phyloP scores from a whole-genome alignment of 2,888 invertebrate species.

The Galerucella calmariensis region DNA sequence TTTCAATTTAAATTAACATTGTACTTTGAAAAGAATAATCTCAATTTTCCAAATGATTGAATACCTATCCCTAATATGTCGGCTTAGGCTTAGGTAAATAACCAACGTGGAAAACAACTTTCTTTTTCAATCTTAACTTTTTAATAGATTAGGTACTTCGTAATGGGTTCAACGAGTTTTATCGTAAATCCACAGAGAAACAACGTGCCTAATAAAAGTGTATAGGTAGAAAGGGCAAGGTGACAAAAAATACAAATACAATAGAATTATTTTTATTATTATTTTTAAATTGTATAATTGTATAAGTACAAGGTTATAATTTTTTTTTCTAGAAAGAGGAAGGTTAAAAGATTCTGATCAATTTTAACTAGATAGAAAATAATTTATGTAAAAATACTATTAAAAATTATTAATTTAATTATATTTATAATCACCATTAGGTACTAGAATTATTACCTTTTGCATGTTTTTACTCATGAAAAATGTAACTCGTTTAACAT shows the following conservation, averaged over 20 bases:
- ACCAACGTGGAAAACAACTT: background rate
- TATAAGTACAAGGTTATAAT: conserved; percentile 7
- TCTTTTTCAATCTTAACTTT: background rate
- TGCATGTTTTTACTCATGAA: no score
- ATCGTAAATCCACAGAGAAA: background rate
- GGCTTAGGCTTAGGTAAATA: background rate
- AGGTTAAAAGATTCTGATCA: background rate
- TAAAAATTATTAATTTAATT: background rate
- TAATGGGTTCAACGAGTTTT: background rate
- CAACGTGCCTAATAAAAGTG: background rate
- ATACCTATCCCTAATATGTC: no score
- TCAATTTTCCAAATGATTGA: background rate
- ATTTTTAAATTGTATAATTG: conserved; percentile 11
- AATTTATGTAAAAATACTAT: background rate
- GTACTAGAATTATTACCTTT: no score
- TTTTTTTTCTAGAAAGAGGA: conserved; percentile 3
- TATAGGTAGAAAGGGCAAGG: conserved; percentile 15
- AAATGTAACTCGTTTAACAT: no score
- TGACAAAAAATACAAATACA: conserved; percentile 12
- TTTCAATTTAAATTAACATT: no score
- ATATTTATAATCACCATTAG: no score
- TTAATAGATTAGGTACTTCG: background rate
- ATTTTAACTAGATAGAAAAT: background rate
- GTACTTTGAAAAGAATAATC: background rate
- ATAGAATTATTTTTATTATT: conserved; percentile 6